Conservation (phyloP, 2,113 vertebrate genomes). For the Gymnobelideus leadbeateri region DNA sequence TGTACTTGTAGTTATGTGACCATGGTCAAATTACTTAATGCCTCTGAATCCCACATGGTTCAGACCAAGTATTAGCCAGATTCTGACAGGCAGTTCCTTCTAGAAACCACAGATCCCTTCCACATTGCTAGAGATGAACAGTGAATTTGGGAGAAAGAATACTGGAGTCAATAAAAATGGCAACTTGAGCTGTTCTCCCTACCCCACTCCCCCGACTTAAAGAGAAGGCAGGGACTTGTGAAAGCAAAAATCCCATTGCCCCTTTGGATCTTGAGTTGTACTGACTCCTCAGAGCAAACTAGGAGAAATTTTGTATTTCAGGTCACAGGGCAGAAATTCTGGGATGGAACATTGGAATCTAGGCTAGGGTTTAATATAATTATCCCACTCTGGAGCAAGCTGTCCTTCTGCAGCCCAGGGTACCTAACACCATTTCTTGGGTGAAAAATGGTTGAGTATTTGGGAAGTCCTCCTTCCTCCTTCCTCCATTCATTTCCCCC, state of each 20-base stretch:
- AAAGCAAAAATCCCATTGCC: background rate
- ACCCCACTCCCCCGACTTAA: background rate
- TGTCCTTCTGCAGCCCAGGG: background rate
- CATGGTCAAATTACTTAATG: background rate
- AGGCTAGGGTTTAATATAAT: background rate
- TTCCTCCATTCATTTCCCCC: background rate
- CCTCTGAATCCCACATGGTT: background rate
- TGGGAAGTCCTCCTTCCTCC: background rate
- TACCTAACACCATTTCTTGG: background rate
- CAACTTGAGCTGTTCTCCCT: background rate
- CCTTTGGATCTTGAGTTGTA: background rate
- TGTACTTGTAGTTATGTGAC: background rate
- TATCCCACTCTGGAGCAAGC: background rate
- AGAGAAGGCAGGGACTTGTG: background rate
- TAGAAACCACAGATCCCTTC: background rate
- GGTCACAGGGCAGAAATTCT: background rate
- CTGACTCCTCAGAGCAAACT: background rate
- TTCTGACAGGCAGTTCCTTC: background rate
- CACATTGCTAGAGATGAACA: conserved; percentile 27
- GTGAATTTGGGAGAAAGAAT: conserved; percentile 37
- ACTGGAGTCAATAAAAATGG: conserved; percentile 28
- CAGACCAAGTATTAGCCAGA: background rate
- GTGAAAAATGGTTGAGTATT: background rate
- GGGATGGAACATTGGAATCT: background rate
- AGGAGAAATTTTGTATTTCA: background rate